These are phyloP conservation scores for Pinna nobilis DNA, from an alignment of 1,140 invertebrate genomes.

Conservation along the genomic window DNA sequence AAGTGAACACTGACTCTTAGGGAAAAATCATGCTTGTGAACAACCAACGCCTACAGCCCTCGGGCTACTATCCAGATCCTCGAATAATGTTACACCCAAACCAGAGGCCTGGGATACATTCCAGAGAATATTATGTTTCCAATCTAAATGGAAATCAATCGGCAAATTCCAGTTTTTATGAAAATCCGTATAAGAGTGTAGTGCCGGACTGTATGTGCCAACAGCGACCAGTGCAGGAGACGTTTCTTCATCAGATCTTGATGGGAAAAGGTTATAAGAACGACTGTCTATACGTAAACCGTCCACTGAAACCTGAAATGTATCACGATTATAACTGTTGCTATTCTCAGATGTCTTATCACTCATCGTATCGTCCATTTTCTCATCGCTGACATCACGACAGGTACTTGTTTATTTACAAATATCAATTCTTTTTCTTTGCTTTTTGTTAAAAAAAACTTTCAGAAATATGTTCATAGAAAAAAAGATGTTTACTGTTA, in stretches of 20 bases:
- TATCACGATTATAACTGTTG: constrained; percentile 41
- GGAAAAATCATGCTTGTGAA: neutral
- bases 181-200: constrained; percentile 19
- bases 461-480: too few species aligned
- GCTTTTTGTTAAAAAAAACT: too few species aligned
- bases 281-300: constrained; percentile 46
- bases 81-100: constrained; percentile 4
- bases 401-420: too few species aligned
- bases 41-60: neutral
- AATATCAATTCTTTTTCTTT: too few species aligned
- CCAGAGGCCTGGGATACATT: neutral
- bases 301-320: constrained; percentile 42
- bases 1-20: too few species aligned
- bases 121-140: constrained; percentile 7
- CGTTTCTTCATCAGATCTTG: constrained; percentile 59
- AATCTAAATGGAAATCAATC: too few species aligned
- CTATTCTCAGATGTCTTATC: constrained; percentile 21
- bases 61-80: constrained; percentile 18
- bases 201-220: constrained; percentile 34
- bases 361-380: neutral
- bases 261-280: constrained; percentile 61
- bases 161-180: neutral
- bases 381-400: constrained; percentile 13
- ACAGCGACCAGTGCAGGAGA: constrained; percentile 45
- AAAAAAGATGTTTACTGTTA: too few species aligned